Evolutionary conservation across 2,797 vertebrate genomes (phyloP), one percentile per base, ranked within the genome.

Genomic region (Etheostoma nigrum): DNA sequence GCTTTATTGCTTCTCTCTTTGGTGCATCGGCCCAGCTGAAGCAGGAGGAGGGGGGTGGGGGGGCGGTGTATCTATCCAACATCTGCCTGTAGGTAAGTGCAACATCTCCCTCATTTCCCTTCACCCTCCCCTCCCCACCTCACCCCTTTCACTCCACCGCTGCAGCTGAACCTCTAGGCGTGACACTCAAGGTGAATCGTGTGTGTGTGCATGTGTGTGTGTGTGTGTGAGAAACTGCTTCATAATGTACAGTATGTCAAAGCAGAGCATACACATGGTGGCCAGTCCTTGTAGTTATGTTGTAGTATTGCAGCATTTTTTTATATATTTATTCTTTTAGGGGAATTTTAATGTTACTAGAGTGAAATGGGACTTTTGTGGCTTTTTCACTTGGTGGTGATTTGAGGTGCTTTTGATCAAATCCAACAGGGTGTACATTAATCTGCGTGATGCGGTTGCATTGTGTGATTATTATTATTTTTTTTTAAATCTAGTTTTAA

Each of bases 171-270:
- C 90, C 89, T 91, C 85, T 87, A 67, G 84, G 88, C 67, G 80
- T 92, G 90, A 93, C 82, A 90, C 90, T 95, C 91, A 95, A 95
- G 94, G 95, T 95, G 93, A 95, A 93, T 83, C 6, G 78, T 16
- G 69, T 85, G 77, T 64, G 62, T 36, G 65, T 57, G 53, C 21
- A 16, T 62, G 61, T 21, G 25, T 14, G 45, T 14, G 15, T 58
- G 40, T 52, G 18, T 63, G 60, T 33, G 33, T 1, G 40, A 16
- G 80, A 82, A 87, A 77, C 76, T 78, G 77, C 84, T 85, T 80
- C 60, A 74, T 78, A 70, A 71, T 82, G 65, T 82, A 86, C 70
- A 82, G 68, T 61, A 27, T 80, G 81, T 89, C 73, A 86, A 72
- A 82, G 81, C 76, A 78, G 79, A 82, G 83, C 67, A 27, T 71